A percentile compares a stretch with the other conserved stretches of the same genome.
phyloP scores from a whole-genome alignment of 2,888 invertebrate genomes.

The Mesorhabditis belari region DNA sequence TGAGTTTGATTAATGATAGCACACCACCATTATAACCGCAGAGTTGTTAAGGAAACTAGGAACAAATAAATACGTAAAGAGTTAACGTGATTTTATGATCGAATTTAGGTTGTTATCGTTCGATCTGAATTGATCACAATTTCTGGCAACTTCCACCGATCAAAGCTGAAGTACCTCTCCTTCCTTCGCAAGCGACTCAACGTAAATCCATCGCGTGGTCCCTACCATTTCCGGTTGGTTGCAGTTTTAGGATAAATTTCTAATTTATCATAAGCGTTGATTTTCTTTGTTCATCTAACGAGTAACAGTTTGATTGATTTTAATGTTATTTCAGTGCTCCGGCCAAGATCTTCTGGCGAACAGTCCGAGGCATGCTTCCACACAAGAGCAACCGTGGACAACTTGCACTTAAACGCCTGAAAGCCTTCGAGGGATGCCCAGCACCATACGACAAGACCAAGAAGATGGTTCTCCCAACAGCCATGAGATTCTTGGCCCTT shows the following conservation, averaged over 20 bases:
- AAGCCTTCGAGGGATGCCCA: constrained; percentile 92
- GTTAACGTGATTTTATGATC: too few species aligned
- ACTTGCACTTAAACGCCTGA: constrained; percentile 79
- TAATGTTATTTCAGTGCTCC: constrained; percentile 70
- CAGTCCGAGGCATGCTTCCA: constrained; percentile 98
- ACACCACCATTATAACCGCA: too few species aligned
- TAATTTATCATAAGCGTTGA: too few species aligned
- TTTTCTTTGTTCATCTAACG: too few species aligned
- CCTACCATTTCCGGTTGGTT: constrained; percentile 75
- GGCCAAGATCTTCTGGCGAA: constrained; percentile 90
- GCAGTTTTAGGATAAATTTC: too few species aligned
- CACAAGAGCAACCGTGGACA: constrained; percentile 94
- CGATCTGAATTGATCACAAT: constrained; percentile 88
- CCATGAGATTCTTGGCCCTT: constrained; percentile 83
- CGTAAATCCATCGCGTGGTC: constrained; percentile 94
- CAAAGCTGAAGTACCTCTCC: constrained; percentile 82
- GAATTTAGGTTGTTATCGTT: constrained; percentile 1
- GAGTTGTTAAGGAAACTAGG: too few species aligned
- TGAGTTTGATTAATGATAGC: too few species aligned
- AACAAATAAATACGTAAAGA: too few species aligned
- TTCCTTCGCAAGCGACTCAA: constrained; percentile 95
- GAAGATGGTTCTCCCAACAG: constrained; percentile 87
- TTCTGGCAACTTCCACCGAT: constrained; percentile 91
- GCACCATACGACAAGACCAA: constrained; percentile 85
- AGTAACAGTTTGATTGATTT: too few species aligned